Evolutionary conservation across 2,113 vertebrate species (phyloP), one percentile per base, ranked within the genome.

Genomic region (Daubentonia madagascariensis): DNA sequence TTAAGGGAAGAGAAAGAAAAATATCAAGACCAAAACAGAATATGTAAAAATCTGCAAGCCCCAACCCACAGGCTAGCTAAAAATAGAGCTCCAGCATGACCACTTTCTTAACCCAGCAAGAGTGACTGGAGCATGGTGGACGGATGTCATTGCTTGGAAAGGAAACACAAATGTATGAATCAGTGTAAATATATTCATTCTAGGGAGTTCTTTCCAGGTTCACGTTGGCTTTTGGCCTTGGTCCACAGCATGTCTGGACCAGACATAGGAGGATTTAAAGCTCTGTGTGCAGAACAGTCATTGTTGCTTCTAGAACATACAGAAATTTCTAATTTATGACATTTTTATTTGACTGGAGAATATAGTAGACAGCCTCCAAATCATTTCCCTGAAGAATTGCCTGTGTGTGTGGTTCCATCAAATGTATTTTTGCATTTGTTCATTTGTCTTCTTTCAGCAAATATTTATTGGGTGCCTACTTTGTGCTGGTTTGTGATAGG

Each of bases 161-260:
- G 63, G n/a, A 92, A 94, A 65, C 30, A 11, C 23, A 67, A 25
- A 75, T 87, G 95, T 76, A 91, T 59, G 79, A 85, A 61, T 87
- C 59, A 80, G 94, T 88, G 87, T 80, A 96, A 97, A 97, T 80
- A 73, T 37, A 80, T 72, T 87, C 87, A 59, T 92, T 89, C 70
- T 65, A 70, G 10, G 95, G 54, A 61, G 68, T 63, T 93, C 30
- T 84, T 93, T 94, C 57, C 95, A 89, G 67, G 52, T 54, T 40
- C 92, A 35, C 0, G 0, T 23, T 67, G 89, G 79, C 57, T 96
- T 83, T 80, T 91, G 89, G 89, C 89, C 76, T 22, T 3, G 37
- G 25, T 59, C 37, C 63, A 57, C 16, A 48, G 80, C 18, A 1
- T 79, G 72, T 93, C 54, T 94, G 93, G 67, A 30, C 25, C 61